Conservation (phyloP, 2,888 invertebrate genomes). For the Zonitis immaculata region DNA sequence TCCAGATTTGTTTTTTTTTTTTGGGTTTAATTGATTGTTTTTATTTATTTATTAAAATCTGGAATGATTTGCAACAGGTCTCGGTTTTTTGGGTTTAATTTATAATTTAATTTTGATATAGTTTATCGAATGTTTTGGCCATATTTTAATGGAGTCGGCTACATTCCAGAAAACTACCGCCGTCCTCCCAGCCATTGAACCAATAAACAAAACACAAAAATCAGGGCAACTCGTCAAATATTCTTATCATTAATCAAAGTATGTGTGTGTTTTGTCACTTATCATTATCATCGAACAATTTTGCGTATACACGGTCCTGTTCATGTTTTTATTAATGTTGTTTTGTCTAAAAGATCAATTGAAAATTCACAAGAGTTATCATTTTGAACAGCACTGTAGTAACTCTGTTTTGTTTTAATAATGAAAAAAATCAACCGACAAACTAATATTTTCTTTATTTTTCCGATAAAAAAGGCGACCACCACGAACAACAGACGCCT, state of each 20-base stretch:
- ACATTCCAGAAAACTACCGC: slow-evolving; percentile 48
- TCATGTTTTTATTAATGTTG: not conserved
- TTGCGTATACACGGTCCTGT: not conserved
- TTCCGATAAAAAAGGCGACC: slow-evolving; percentile 8
- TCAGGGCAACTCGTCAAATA: slow-evolving; percentile 26
- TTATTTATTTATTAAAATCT: not conserved
- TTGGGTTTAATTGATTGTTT: no score
- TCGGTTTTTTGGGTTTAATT: slow-evolving; percentile 16
- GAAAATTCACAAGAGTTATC: no score
- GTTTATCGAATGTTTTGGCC: slow-evolving; percentile 36
- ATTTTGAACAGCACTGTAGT: not conserved
- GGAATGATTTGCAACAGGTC: slow-evolving; percentile 13
- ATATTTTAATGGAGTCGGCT: slow-evolving; percentile 44
- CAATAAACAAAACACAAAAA: not conserved
- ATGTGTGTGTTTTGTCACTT: slow-evolving; percentile 38
- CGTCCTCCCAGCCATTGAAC: slow-evolving; percentile 41
- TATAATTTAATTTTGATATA: slow-evolving; percentile 19
- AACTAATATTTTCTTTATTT: not conserved
- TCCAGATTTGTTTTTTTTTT: not conserved
- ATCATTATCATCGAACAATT: not conserved
- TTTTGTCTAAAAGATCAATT: no score
- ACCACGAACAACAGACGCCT: slow-evolving; percentile 17
- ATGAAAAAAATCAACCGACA: no score
- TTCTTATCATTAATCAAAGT: slow-evolving; percentile 41
- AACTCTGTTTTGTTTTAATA: no score